Base-by-base conservation (phyloP, 1,140 invertebrate genomes). In the Condylostylus longicornis region DNA sequence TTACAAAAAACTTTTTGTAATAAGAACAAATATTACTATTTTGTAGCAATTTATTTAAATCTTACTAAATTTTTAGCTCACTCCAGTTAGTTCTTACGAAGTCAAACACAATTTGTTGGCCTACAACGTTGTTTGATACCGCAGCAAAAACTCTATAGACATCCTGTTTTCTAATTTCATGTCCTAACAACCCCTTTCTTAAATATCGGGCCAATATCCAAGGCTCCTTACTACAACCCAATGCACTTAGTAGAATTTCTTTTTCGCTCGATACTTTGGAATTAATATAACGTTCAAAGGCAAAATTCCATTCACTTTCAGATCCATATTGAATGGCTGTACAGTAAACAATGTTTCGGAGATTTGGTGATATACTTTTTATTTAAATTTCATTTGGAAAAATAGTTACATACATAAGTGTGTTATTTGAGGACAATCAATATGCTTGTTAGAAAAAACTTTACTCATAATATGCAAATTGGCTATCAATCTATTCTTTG, bases 241-340 rank as follows among this genome's bases (percentile, higher is more conserved):
- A 55, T 0, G 84, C 74, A n/a, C 65, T 66, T 0, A 90, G 57
- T 5, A 91, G 56, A 7, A 77, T 53, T 38, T 79, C 75, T 48
- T 82, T 75, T 50, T 90, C 85, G 0, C 77, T 73, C 0, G 75
- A 79, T 1, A 84, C 75, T 41, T 77, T 77, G 1, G 79, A 71
- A 4, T 69, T 70, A 10, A 70, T 46, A 49, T 84, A 93, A 13
- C 77, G 65, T 25, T 79, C 64, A 71, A 83, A 85, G 0, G 78
- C 73, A 54, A 89, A 89, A 19, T 86, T 67, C 87, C 86, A 94
- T 50, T 89, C 85, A 4, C 69, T 61, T 37, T 79, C 73, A 1
- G 77, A 75, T 3, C 88, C 88, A 10, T 76, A 69, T 37, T 75
- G 66, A 5, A 95, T 77, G 0, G 83, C 86, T 1, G 77, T 77